phyloP scores from a whole-genome alignment of 2,113 vertebrate genomes.

The Lipophrys pholis region DNA sequence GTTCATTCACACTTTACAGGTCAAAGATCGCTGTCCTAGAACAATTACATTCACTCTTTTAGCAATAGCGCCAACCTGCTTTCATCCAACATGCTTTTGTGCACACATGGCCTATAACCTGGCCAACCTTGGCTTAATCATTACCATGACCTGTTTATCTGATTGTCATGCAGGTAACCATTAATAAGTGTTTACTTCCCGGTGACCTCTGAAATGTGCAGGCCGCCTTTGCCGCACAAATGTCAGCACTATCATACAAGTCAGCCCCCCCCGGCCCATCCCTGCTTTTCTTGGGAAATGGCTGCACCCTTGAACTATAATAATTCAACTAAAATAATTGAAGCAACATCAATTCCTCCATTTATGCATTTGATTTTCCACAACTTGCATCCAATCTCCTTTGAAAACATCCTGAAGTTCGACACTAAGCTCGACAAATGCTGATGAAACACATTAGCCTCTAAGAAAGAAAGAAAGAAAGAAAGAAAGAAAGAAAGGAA shows the following conservation, averaged over 20 bases:
- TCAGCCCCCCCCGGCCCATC: conserved; percentile 14
- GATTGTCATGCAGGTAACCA: conserved; percentile 96
- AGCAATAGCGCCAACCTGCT: conserved; percentile 79
- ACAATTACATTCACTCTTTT: conserved; percentile 83
- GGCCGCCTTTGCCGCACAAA: conserved; percentile 87
- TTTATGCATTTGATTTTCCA: conserved; percentile 31
- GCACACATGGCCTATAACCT: conserved; percentile 82
- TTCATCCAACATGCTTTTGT: conserved; percentile 80
- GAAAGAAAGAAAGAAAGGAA: conserved; percentile 11
- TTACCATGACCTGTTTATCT: conserved; percentile 96
- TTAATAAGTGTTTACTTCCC: conserved; percentile 99
- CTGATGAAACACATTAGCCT: too few species aligned
- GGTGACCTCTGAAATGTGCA: conserved; percentile 93
- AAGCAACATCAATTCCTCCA: conserved; percentile 38
- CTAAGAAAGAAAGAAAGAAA: background rate
- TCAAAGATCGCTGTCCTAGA: conserved; percentile 83
- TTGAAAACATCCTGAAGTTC: too few species aligned
- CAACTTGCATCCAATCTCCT: conserved; percentile 23
- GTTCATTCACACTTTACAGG: conserved; percentile 72
- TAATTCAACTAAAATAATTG: conserved; percentile 16
- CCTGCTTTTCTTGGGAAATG: conserved; percentile 46
- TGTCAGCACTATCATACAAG: conserved; percentile 83
- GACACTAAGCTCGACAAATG: too few species aligned
- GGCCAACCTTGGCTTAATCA: conserved; percentile 91
- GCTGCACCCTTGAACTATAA: conserved; percentile 59